Evolutionary conservation across 2,113 vertebrate genomes (phyloP), one percentile per base, ranked within the genome.

Genomic region (Peromyscus leucopus): DNA sequence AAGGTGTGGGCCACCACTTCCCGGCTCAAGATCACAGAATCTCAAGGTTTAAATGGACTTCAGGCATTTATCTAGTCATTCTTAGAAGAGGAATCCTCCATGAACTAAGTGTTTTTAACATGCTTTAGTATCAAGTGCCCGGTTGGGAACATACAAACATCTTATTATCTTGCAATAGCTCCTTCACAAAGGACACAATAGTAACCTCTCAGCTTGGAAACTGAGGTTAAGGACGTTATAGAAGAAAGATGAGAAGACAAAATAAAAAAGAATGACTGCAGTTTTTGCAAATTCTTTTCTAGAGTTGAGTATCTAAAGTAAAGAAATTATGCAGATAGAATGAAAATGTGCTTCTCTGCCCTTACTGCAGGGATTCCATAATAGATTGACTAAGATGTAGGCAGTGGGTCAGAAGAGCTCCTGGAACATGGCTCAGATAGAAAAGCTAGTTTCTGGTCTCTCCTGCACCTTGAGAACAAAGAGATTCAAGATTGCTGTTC

Each of bases 271-370:
- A 85, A 93, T 13, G 4, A 7, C 4, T 67, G 39, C 0, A 51
- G 10, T 48, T 78, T 63, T 88, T 46, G 33, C 74, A 59, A 89
- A 48, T 61, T 92, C n/a, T 95, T 89, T 94, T 39, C 89, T 95
- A n/a, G 33, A 55, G 26, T 75, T 42, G n/a, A 89, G 61, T 24
- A 83, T 59, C 33, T 79, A 90, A 97, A 74, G 89, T 36, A 91
- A 89, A 86, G 57, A 95, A 55, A 79, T 63, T 82, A 92, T 67
- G 51, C 11, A 65, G 39, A 63, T 13, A 91, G 59, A 55, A 95
- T 51, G 48, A 88, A 88, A 96, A 82, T 19, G 42, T 48, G 12
- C 33, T 26, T 48, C 5, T 31, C 16, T 8, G 67, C 8, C 17
- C 17, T n/a, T 4, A 5, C 7, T 13, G 21, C 42, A 42, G 22